A percentile compares a stretch with the other conserved stretches of the same genome.
Conservation (phyloP, 2,888 invertebrate species). For the Bugula neritina region DNA sequence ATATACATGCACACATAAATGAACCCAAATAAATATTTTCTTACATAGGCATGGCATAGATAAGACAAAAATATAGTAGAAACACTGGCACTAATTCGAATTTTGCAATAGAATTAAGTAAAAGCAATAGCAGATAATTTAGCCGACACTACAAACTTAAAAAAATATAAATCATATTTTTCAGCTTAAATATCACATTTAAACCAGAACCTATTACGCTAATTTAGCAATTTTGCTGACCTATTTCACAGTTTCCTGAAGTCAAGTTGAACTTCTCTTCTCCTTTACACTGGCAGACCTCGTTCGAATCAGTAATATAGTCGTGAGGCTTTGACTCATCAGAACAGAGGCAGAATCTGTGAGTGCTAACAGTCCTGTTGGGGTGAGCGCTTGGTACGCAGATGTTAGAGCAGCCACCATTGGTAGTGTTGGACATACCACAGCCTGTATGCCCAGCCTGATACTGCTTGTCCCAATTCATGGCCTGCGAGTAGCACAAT, state of each 20-base stretch:
- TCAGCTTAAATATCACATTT: no score
- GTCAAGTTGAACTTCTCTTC: not conserved
- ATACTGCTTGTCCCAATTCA: slow-evolving; percentile 22
- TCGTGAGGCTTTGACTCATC: not conserved
- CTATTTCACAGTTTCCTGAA: slow-evolving; percentile 22
- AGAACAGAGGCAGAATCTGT: not conserved
- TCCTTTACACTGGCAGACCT: not conserved
- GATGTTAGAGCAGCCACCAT: slow-evolving; percentile 19
- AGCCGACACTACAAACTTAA: no score
- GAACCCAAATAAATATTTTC: no score
- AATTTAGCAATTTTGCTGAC: not conserved
- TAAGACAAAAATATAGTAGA: no score
- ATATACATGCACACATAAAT: no score
- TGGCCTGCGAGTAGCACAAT: not conserved
- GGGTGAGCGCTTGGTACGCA: not conserved
- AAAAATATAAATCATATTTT: no score
- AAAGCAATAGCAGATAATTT: no score
- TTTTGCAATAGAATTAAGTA: no score
- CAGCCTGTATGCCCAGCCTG: not conserved
- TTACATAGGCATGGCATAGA: no score
- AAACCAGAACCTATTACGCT: no score
- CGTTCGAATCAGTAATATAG: not conserved
- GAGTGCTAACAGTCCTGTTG: not conserved
- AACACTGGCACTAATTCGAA: no score
- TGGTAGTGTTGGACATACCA: not conserved